A percentile compares a stretch with the other conserved stretches of the same genome.
Conservation (phyloP, 1,140 invertebrate species). For the Ruditapes philippinarum region DNA sequence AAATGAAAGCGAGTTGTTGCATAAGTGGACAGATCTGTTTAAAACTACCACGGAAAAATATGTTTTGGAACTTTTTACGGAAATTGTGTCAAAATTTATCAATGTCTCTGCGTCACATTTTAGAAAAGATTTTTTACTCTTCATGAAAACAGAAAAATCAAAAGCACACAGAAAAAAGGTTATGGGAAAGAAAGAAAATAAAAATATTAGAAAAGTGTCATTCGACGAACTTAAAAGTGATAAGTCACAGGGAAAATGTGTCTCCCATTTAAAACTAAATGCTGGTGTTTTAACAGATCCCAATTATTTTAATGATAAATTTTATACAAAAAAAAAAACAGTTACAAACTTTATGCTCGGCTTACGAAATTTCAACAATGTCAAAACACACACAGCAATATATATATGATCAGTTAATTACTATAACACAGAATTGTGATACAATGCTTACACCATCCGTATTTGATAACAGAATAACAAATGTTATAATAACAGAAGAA, state of each 20-base stretch:
- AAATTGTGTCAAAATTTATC: background rate
- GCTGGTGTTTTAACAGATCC: background rate
- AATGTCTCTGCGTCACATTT: background rate
- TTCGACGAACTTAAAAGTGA: background rate
- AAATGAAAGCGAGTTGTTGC: background rate
- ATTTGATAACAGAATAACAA: too few relatives aligned
- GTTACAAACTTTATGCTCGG: background rate
- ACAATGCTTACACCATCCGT: background rate
- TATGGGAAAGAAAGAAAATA: background rate
- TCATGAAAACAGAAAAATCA: background rate
- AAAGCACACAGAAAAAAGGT: background rate
- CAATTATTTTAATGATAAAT: background rate
- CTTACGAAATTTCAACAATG: background rate
- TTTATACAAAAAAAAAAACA: background rate
- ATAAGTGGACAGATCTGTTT: background rate
- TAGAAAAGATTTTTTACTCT: background rate
- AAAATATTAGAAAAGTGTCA: background rate
- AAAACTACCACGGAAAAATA: background rate
- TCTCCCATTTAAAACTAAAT: background rate
- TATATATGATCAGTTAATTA: background rate
- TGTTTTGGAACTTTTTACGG: background rate
- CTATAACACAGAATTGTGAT: background rate
- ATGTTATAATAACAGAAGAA: too few relatives aligned
- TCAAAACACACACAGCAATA: background rate
- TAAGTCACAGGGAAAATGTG: background rate